These are phyloP conservation scores for Candoia aspera DNA, from an alignment of 2,113 vertebrate species.

Conservation along the genomic window DNA sequence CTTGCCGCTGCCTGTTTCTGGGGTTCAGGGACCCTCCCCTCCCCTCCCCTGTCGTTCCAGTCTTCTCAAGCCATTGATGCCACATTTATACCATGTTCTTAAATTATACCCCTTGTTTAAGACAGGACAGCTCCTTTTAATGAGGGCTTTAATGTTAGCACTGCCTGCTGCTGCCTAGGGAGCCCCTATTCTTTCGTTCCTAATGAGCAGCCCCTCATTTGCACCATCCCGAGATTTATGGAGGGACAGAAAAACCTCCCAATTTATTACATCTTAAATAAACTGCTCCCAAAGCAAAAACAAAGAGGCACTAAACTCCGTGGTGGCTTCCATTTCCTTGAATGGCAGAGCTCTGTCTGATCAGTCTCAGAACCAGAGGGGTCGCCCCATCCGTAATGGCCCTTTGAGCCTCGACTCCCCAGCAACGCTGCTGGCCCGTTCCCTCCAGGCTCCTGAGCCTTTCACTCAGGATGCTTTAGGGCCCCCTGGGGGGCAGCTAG, in stretches of 20 bases:
- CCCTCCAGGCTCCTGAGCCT: conserved; percentile 47
- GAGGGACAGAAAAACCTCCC: conserved; percentile 53
- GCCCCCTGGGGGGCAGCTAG: conserved; percentile 24
- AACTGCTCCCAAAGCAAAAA: conserved; percentile 75
- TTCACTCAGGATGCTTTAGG: conserved; percentile 54
- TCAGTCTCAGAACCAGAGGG: conserved; percentile 53
- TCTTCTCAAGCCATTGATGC: conserved; percentile 39
- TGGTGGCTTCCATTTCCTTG: conserved; percentile 63
- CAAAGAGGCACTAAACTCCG: conserved; percentile 67
- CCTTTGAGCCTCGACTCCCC: conserved; percentile 52
- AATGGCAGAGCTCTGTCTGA: conserved; percentile 50
- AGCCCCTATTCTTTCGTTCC: conserved; percentile 62
- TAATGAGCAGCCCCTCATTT: conserved; percentile 79
- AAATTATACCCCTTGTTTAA: conserved; percentile 60
- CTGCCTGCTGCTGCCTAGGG: conserved; percentile 59
- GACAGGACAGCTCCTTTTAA: conserved; percentile 64
- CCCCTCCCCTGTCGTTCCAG: not conserved
- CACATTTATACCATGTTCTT: conserved; percentile 58
- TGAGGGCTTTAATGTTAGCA: conserved; percentile 61
- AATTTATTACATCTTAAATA: conserved; percentile 77
- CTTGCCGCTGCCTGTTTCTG: conserved; percentile 37
- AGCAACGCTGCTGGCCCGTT: conserved; percentile 51
- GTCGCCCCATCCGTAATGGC: conserved; percentile 54
- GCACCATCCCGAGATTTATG: conserved; percentile 74
- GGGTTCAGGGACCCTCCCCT: conserved; percentile 48